These are phyloP conservation scores for Canis aureus DNA, from an alignment of 2,113 vertebrate genomes.

Conservation along the genomic window DNA sequence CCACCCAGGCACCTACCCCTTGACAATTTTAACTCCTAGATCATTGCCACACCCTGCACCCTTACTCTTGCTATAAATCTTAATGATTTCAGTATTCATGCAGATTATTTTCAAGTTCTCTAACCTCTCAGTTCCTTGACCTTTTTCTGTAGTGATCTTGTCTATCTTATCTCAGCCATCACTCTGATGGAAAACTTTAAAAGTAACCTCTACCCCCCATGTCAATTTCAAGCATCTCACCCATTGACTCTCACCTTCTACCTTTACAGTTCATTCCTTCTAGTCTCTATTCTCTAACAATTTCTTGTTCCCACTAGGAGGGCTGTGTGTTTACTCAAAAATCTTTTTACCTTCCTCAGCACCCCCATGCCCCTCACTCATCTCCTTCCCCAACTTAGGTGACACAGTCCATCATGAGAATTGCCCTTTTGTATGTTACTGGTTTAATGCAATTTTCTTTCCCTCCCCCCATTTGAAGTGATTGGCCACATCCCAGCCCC, in stretches of 20 bases:
- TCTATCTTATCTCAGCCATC: neutral
- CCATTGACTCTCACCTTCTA: neutral
- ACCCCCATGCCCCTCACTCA: neutral
- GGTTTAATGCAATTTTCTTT: neutral
- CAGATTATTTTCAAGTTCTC: neutral
- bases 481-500: neutral
- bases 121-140: constrained; percentile 19
- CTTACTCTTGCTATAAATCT: neutral
- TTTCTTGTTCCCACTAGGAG: neutral
- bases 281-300: neutral
- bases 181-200: neutral
- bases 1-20: neutral
- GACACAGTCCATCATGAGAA: neutral
- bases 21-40: neutral
- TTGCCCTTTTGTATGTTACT: neutral
- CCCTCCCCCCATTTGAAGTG: neutral
- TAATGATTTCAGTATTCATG: neutral
- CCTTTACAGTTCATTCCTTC: neutral
- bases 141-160: neutral
- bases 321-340: neutral
- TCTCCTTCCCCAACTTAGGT: neutral
- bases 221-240: neutral
- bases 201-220: neutral
- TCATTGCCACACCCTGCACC: neutral
- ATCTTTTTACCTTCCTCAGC: neutral